Evolutionary conservation across 2,113 vertebrate genomes (phyloP).

Genomic region (Aphyosemion australe): DNA sequence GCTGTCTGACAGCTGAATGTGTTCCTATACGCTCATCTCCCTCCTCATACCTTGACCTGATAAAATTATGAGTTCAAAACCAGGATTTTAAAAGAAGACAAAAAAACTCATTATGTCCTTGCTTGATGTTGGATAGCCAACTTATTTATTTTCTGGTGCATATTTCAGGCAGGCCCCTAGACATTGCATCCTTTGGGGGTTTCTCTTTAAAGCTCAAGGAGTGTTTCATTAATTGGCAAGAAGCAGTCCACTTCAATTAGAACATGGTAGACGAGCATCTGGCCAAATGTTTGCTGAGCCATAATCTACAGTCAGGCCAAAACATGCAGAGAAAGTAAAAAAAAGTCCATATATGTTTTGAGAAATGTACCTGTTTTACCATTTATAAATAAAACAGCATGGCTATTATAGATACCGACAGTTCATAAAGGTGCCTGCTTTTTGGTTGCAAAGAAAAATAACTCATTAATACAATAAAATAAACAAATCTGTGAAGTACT

Average conservation of each 20-base stretch:
- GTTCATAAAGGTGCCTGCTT: too few relatives aligned
- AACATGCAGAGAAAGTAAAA: too few relatives aligned
- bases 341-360: too few relatives aligned
- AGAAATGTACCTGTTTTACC: too few relatives aligned
- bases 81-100: constrained; percentile 48
- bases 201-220: constrained; percentile 76
- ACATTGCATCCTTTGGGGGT: constrained; percentile 67
- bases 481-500: too few relatives aligned
- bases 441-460: too few relatives aligned
- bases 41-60: constrained; percentile 70
- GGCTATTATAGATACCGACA: too few relatives aligned
- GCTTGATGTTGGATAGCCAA: constrained; percentile 72
- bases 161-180: constrained; percentile 78
- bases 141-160: constrained; percentile 65
- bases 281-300: constrained; percentile 71
- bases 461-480: too few relatives aligned
- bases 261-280: constrained; percentile 62
- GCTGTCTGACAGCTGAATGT: constrained; percentile 25
- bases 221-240: constrained; percentile 76
- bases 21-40: background rate
- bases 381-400: too few relatives aligned
- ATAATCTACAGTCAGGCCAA: constrained; percentile 35
- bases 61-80: constrained; percentile 69
- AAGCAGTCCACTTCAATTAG: constrained; percentile 76
- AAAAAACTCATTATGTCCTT: constrained; percentile 68